A percentile compares a stretch with the other conserved stretches of the same genome.
These are phyloP conservation scores for Aporophyla nigra DNA, from an alignment of 2,888 invertebrate species.

Conservation along the genomic window DNA sequence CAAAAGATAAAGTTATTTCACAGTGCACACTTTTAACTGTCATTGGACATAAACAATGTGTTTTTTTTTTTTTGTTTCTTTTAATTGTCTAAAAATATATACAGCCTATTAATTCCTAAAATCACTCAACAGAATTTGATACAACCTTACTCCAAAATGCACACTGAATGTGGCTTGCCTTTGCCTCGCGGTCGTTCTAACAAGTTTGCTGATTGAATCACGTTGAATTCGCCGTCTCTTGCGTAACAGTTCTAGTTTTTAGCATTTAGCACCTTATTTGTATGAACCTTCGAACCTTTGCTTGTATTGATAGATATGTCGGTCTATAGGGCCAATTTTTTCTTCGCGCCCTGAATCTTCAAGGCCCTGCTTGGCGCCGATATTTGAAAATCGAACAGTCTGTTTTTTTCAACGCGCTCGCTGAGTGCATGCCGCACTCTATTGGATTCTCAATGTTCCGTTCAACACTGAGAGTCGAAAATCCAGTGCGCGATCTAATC, in stretches of 20 bases:
- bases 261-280: constrained; percentile 33
- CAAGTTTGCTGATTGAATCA: constrained; percentile 45
- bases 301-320: constrained; percentile 4
- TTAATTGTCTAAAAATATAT: neutral
- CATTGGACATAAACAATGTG: neutral
- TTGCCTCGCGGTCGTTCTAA: constrained; percentile 42
- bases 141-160: constrained; percentile 32
- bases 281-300: constrained; percentile 20
- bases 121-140: constrained; percentile 3
- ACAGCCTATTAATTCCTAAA: neutral
- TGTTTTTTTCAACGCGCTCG: too few species aligned
- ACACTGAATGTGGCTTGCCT: constrained; percentile 53
- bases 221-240: constrained; percentile 18
- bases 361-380: too few species aligned
- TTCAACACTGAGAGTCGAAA: too few species aligned
- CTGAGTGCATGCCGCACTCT: too few species aligned
- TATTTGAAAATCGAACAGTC: too few species aligned
- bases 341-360: too few species aligned
- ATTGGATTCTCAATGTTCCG: too few species aligned
- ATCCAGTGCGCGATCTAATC: too few species aligned
- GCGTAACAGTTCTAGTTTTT: constrained; percentile 43
- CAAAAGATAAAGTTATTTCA: neutral
- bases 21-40: neutral
- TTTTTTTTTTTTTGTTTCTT: neutral
- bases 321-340: neutral